Evolutionary conservation across 2,797 vertebrate genomes (phyloP), one percentile per base, ranked within the genome.

Genomic region (Percopsis omiscomaycus): DNA sequence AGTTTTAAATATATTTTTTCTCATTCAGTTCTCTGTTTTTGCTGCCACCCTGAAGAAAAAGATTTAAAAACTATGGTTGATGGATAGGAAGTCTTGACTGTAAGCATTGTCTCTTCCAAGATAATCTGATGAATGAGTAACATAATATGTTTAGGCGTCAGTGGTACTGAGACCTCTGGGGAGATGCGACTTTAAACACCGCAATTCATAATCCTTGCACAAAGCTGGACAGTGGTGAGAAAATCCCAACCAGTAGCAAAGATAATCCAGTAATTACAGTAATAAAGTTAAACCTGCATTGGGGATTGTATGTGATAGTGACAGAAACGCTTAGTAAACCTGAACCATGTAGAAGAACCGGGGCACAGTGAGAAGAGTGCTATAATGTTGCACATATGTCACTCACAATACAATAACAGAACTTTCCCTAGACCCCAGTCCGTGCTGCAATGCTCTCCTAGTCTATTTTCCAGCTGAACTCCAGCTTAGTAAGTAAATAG

Each of bases 401-500:
- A 85, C 65, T 80, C 84, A 84, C 73, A 74, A 59, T 75, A 58
- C 6, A 57, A 77, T 62, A 79, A 76, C 75, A 74, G 75, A 74
- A 79, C 79, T 78, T 77, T 83, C 76, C 66, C 78, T 73, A 73
- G 76, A 81, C 75, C 74, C 30, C 12, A 3, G 66, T 61, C 49
- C 73, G 68, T 42, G 27, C 74, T 66, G 71, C 65, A 61, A 83
- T 77, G 66, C 77, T 85, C 77, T 73, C 55, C 28, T 69, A 54
- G 69, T 71, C 66, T 73, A 74, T 84, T 85, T 87, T 86, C 75
- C 79, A 76, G 73, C 82, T 73, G 74, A 79, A 72, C 70, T 75
- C 66, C 32, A 90, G 89, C 89, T 92, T 87, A 89, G 90, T 93
- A 91, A 95, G 89, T 78, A 92, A 95, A 94, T 89, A 93, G 89